Percentiles rank a stretch among this genome's conserved stretches.
phyloP scores from a whole-genome alignment of 64 coral and sea anemone species.

The Montipora capricornis region DNA sequence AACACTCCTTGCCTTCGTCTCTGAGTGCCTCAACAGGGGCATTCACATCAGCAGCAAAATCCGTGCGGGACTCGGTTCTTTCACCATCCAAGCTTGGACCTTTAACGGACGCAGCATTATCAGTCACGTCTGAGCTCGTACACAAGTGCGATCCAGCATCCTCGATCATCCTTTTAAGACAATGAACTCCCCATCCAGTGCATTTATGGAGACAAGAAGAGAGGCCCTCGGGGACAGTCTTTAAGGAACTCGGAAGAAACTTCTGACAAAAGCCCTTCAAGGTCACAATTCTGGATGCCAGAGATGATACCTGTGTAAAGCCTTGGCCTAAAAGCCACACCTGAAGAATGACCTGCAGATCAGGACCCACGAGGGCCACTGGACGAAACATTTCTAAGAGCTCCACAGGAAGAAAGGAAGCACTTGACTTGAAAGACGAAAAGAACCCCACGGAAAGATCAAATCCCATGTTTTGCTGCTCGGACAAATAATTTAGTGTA shows the following conservation, averaged over 20 bases:
- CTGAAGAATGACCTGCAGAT: conserved; percentile 81
- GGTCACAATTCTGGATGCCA: conserved; percentile 84
- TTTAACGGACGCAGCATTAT: neutral
- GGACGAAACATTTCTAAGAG: conserved; percentile 77
- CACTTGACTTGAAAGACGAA: conserved; percentile 77
- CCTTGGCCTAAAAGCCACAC: conserved; percentile 88
- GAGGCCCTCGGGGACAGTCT: conserved; percentile 34
- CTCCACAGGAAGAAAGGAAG: conserved; percentile 81
- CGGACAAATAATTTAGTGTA: conserved; percentile 68
- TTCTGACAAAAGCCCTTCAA: conserved; percentile 68
- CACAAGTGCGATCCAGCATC: conserved; percentile 79
- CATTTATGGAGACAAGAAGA: conserved; percentile 79
- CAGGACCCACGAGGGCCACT: conserved; percentile 83
- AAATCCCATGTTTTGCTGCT: conserved; percentile 10
- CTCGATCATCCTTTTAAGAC: conserved; percentile 80
- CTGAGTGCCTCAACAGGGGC: conserved; percentile 40
- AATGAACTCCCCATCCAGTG: conserved; percentile 78
- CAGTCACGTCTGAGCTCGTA: conserved; percentile 21
- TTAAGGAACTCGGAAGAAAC: conserved; percentile 67
- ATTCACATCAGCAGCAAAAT: conserved; percentile 71
- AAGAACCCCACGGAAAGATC: conserved; percentile 81
- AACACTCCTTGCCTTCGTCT: conserved; percentile 21
- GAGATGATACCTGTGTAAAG: conserved; percentile 76
- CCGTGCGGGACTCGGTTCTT: conserved; percentile 43
- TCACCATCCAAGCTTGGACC: conserved; percentile 1